Evolutionary conservation across 2,113 vertebrate species (phyloP), one percentile per base, ranked within the genome.

Genomic region (Melanotaenia duboulayi): DNA sequence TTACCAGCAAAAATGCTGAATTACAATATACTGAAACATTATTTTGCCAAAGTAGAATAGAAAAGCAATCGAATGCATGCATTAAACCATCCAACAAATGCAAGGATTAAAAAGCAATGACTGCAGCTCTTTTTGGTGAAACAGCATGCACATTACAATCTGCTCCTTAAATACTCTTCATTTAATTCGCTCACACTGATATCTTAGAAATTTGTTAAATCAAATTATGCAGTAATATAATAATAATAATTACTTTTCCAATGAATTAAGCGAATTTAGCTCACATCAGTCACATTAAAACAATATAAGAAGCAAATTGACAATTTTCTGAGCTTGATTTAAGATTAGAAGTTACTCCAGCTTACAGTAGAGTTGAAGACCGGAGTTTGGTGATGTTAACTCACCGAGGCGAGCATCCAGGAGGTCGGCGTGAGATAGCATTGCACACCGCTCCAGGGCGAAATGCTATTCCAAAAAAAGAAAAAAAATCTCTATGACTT

Each of bases 351-450:
- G 87, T 82, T 91, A 40, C 91, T 91, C 87, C 89, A 91, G 90
- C 92, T 94, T 93, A 92, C 93, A 94, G 92, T 92, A 92, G 92
- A 94, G 91, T 92, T 92, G 93, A 90, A 94, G 91, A 91, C 90
- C 93, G 91, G 94, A 94, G 92, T 93, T 94, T 90, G 93, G 90
- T 90, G 92, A 90, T 70, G 93, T 92, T 90, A 95, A 98, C 97
- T 98, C 96, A 99, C 97, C 97, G 94, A 99, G 96, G 92, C 97
- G 96, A 94, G 97, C 96, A 94, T 99, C 97, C 96, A 98, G 96
- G 94, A 99, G 96, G 95, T 99, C 97, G 96, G 96, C 96, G 83
- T 99, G 97, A 94, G 97, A 99, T 72, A 98, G 95, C 97, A 99
- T 99, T 89, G 95, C 94, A 95, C 95, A 96, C 95, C 96, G 96